Evolutionary conservation across 2,797 vertebrate species (phyloP).

Genomic region (Lerista edwardsae): DNA sequence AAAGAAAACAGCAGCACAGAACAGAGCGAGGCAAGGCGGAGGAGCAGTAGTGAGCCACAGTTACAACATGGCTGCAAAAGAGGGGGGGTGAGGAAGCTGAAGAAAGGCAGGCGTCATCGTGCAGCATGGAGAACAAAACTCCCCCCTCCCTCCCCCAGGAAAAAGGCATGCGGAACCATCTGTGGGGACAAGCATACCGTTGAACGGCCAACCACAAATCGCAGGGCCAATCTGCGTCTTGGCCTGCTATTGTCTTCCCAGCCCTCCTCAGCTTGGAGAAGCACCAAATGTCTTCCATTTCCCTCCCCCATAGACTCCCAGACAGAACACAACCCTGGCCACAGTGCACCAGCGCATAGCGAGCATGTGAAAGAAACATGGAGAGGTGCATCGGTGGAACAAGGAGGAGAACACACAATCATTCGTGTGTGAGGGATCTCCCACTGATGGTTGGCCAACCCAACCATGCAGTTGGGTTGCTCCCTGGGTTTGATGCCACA

Average conservation of each 20-base stretch:
- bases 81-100: slow-evolving; percentile 1
- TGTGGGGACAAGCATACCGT: neutral
- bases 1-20: slow-evolving; percentile 24
- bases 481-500: neutral
- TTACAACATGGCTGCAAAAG: slow-evolving; percentile 52
- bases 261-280: neutral
- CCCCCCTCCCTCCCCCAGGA: slow-evolving; percentile 18
- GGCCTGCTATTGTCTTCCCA: slow-evolving; percentile 4
- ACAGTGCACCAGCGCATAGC: neutral
- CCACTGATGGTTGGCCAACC: neutral
- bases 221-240: neutral
- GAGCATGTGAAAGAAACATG: neutral
- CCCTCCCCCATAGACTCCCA: slow-evolving; percentile 5
- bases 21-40: slow-evolving; percentile 37
- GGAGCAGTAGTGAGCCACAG: slow-evolving; percentile 50
- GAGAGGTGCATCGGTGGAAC: rapidly evolving
- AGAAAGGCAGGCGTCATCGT: neutral
- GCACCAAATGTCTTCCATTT: too few species aligned
- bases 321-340: slow-evolving; percentile 41
- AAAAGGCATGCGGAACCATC: slow-evolving; percentile 35
- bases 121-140: slow-evolving; percentile 14
- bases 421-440: neutral
- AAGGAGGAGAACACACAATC: neutral
- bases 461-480: too few species aligned
- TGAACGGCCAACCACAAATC: neutral